These are phyloP conservation scores for Myodes glareolus DNA, from an alignment of 2,113 vertebrate species.

Conservation along the genomic window DNA sequence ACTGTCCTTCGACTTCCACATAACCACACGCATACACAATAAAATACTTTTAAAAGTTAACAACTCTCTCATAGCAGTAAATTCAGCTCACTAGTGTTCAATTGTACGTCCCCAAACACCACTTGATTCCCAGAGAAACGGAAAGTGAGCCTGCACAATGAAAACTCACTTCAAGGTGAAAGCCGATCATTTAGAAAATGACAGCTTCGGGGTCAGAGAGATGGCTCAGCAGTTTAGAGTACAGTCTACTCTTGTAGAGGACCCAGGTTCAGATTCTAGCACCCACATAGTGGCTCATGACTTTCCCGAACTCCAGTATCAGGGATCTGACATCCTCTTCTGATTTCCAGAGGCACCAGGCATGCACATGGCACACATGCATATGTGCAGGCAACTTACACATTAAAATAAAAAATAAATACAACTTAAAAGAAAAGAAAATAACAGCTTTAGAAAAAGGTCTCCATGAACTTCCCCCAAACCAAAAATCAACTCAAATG, in stretches of 20 bases:
- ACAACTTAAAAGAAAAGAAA: not conserved
- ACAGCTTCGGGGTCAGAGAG: not conserved
- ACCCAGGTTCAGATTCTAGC: not conserved
- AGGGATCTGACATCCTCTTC: not conserved
- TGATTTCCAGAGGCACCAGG: not conserved
- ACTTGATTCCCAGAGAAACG: slow-evolving; percentile 50
- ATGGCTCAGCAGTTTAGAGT: not conserved
- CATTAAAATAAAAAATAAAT: not conserved
- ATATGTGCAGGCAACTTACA: not conserved
- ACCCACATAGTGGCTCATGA: not conserved
- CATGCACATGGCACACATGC: not conserved
- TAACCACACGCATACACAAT: slow-evolving; percentile 13
- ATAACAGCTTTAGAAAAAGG: slow-evolving; percentile 42
- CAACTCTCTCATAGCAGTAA: slow-evolving; percentile 6
- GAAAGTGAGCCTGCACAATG: slow-evolving; percentile 40
- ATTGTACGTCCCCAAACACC: not conserved
- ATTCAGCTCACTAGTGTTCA: not conserved
- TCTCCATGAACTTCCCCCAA: slow-evolving; percentile 21
- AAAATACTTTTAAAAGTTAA: slow-evolving; percentile 54
- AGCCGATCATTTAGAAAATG: slow-evolving; percentile 43
- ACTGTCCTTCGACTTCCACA: not conserved
- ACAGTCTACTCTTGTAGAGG: not conserved
- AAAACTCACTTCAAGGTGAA: slow-evolving; percentile 62
- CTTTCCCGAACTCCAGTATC: not conserved
- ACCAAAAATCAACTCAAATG: slow-evolving; percentile 67